Conservation (phyloP, 2,888 invertebrate genomes). For the Marronus borbonicus region DNA sequence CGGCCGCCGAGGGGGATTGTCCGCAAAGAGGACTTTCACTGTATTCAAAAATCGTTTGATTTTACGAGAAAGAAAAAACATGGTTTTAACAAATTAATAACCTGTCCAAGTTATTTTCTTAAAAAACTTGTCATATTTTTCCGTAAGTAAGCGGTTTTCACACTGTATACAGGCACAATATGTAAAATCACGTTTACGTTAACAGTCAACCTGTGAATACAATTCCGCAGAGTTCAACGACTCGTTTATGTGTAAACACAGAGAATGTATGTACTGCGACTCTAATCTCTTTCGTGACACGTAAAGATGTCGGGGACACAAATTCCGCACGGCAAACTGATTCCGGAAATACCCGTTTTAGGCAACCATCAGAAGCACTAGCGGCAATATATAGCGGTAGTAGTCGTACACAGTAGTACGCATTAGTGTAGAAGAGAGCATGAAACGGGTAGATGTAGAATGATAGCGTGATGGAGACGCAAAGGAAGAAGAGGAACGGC, state of each 20-base stretch:
- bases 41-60: too few relatives aligned
- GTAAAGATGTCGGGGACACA: constrained; percentile 31
- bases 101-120: too few relatives aligned
- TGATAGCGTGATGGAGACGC: constrained; percentile 7
- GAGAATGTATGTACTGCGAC: constrained; percentile 27
- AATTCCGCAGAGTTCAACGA: constrained; percentile 34
- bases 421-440: constrained; percentile 5
- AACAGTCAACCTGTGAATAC: background rate
- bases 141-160: too few relatives aligned
- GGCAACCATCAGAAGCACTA: constrained; percentile 36
- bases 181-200: background rate
- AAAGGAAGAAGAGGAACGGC: constrained; percentile 40
- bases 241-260: constrained; percentile 20
- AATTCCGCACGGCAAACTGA: constrained; percentile 44
- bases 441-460: constrained; percentile 15
- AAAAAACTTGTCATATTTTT: too few relatives aligned
- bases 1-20: too few relatives aligned
- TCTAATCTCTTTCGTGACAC: constrained; percentile 40
- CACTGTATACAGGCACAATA: too few relatives aligned
- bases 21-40: too few relatives aligned
- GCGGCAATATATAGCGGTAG: constrained; percentile 24
- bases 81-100: too few relatives aligned
- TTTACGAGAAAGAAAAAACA: too few relatives aligned
- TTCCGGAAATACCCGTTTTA: constrained; percentile 46
- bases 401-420: constrained; percentile 17